Percentiles rank a stretch among this genome's conserved stretches.
These are phyloP conservation scores for zebrafish (Danio rerio) DNA, from an alignment of 2,113 vertebrate genomes.

Conservation along the genomic window DNA sequence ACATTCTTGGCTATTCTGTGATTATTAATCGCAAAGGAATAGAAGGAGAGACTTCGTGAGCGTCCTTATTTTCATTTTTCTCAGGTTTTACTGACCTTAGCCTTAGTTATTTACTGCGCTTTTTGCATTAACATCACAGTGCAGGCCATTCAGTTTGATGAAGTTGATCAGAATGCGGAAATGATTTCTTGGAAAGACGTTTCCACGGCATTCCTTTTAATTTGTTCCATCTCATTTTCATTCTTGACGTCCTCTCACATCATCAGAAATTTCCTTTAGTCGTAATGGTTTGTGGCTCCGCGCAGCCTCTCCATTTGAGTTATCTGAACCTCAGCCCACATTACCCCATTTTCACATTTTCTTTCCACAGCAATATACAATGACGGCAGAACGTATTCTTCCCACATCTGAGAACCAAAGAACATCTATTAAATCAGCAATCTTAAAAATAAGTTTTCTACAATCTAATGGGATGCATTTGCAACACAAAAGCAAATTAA, in stretches of 20 bases:
- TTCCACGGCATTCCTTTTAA: neutral
- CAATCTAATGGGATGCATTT: neutral
- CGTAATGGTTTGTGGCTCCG: neutral
- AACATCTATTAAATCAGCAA: neutral
- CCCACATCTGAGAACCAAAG: constrained; percentile 20
- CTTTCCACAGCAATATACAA: constrained; percentile 8
- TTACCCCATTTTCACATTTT: neutral
- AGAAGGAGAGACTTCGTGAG: constrained; percentile 31
- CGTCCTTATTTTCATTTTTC: constrained; percentile 50
- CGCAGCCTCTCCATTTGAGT: neutral
- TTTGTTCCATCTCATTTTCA: neutral
- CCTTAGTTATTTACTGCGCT: constrained; percentile 27
- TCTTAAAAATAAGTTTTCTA: neutral
- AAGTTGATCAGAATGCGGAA: neutral
- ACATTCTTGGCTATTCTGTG: constrained; percentile 12
- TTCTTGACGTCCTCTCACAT: neutral
- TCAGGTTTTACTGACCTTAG: constrained; percentile 14
- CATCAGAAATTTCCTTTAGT: constrained; percentile 8
- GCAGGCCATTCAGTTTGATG: neutral
- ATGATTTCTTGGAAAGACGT: neutral
- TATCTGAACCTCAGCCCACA: neutral
- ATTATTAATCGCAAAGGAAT: constrained; percentile 21
- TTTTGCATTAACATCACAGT: neutral
- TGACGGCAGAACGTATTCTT: constrained; percentile 30
- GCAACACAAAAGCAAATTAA: neutral